Evolutionary conservation across 2,888 invertebrate species (phyloP), one percentile per base, ranked within the genome.

Genomic region (Cephus nigrinus): DNA sequence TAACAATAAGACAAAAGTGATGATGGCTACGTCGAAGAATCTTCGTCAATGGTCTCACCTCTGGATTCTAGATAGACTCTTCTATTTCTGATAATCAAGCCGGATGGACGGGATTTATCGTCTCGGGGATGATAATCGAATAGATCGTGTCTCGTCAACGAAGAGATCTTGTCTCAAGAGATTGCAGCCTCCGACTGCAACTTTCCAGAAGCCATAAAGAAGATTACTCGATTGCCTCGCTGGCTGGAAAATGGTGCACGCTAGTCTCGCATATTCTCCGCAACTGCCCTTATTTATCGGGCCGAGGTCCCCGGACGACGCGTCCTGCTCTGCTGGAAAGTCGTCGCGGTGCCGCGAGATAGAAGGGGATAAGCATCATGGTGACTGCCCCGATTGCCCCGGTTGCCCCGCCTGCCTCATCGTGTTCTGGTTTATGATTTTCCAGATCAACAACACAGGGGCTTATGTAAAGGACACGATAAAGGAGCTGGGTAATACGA

Each of bases 221-320:
- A 83, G 81, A 75, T 69, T 79, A 87, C 83, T 80, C 82, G 85
- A 87, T 86, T 82, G 81, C 82, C 78, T 77, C 77, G 79, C 77
- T 78, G 81, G 78, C 79, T 40, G 74, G 75, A 75, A 75, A 76
- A 78, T 75, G 32, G 71, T 55, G 40, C 40, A 55, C 40, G 0
- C 40, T 55, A 55, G 40, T 55, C 40, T 55, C 40, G 40, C 40
- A 55, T 55, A 55, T 55, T 55, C 40, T 55, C 23, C 40, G 40
- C 40, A 55, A 55, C 40, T 55, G 40, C 40, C 40, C 40, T 55
- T 55, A 55, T 55, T 55, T 55, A 55, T 55, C 40, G 40, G 40
- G 9, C 40, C 40, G 40, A 55, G 40, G 40, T 55, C 23, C 40
- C 40, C 40, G 40, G 40, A 55, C 40, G 40, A 15, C 23, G 40